Evolutionary conservation across 2,888 invertebrate genomes (phyloP).

Genomic region (Clostera curtula): DNA sequence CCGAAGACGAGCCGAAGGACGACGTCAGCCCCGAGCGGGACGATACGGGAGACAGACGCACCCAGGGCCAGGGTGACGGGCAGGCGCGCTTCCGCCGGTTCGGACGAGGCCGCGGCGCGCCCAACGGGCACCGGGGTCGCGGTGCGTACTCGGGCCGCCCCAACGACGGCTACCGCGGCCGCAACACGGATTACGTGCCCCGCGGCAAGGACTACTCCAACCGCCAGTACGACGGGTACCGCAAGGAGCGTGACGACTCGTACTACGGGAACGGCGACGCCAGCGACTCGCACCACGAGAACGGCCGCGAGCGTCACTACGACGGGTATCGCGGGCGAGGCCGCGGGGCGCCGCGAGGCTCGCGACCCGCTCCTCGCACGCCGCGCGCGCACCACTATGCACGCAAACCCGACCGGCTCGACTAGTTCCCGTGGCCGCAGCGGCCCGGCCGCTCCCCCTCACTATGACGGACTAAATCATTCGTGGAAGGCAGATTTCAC

Average conservation of each 20-base stretch:
- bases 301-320: conserved; percentile 66
- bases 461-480: conserved; percentile 62
- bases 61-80: conserved; percentile 60
- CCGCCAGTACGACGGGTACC: conserved; percentile 52
- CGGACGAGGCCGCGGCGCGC: conserved; percentile 51
- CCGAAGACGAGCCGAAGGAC: conserved; percentile 48
- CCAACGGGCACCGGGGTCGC: conserved; percentile 61
- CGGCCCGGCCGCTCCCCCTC: conserved; percentile 21
- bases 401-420: conserved; percentile 53
- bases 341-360: conserved; percentile 55
- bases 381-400: conserved; percentile 46
- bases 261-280: conserved; percentile 62
- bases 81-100: conserved; percentile 53
- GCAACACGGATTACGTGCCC: conserved; percentile 41
- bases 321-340: conserved; percentile 72
- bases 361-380: conserved; percentile 34
- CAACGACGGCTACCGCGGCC: conserved; percentile 46
- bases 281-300: conserved; percentile 58
- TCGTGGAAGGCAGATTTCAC: conserved; percentile 82
- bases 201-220: conserved; percentile 52
- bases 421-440: conserved; percentile 33
- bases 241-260: conserved; percentile 46
- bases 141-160: conserved; percentile 47
- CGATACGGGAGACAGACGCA: conserved; percentile 42
- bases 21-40: conserved; percentile 52